These are phyloP conservation scores for Atractosteus spatula DNA, from an alignment of 2,113 vertebrate species.

Conservation along the genomic window DNA sequence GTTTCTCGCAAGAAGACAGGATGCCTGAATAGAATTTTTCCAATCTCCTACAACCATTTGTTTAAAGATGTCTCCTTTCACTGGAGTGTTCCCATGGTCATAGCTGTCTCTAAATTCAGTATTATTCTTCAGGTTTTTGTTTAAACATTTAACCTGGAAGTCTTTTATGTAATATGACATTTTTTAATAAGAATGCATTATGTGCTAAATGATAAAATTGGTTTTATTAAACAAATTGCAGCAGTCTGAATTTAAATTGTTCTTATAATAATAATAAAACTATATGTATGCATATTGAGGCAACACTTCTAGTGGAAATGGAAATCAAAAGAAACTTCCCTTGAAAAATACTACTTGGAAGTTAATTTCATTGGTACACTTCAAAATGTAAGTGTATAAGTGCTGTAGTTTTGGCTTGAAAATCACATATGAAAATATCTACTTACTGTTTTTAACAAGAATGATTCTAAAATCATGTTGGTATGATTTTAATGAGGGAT, in stretches of 20 bases:
- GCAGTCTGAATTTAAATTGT: not conserved
- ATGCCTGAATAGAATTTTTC: too few species aligned
- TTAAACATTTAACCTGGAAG: not conserved
- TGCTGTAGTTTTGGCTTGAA: not conserved
- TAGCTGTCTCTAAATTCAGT: too few species aligned
- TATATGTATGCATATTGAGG: too few species aligned
- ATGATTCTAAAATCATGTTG: conserved; percentile 18
- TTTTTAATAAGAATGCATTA: not conserved
- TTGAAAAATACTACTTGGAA: too few species aligned
- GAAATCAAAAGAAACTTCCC: too few species aligned
- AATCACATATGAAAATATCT: not conserved
- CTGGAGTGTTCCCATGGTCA: too few species aligned
- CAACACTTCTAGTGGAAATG: too few species aligned
- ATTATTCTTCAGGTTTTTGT: not conserved
- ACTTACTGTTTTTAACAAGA: not conserved
- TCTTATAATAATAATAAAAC: not conserved
- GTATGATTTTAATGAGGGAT: not conserved
- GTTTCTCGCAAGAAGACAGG: too few species aligned
- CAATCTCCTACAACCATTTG: too few species aligned
- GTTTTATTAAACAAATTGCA: not conserved
- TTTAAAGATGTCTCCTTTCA: too few species aligned
- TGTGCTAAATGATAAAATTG: not conserved
- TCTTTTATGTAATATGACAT: not conserved
- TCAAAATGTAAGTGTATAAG: too few species aligned
- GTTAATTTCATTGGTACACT: too few species aligned